Evolutionary conservation across 2,888 invertebrate species (phyloP), one percentile per base, ranked within the genome.

Genomic region (Formica aserva): DNA sequence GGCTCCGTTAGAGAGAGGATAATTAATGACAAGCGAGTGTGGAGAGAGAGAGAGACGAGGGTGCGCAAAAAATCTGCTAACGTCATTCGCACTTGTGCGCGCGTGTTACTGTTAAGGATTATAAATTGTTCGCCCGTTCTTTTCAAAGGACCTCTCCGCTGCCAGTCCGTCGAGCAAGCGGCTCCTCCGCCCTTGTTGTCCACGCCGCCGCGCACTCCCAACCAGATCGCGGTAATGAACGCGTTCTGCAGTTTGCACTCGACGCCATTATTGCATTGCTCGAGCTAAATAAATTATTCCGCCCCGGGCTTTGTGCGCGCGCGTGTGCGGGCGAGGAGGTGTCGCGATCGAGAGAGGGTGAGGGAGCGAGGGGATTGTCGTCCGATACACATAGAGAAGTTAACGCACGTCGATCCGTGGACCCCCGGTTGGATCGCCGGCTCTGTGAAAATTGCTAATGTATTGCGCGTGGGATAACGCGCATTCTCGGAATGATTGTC

Each of bases 221-320:
- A 85, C 86, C 87, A 85, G 90, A 91, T 80, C 78, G 88, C 88
- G 87, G 91, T 92, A 92, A 92, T 89, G 91, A 92, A 91, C 91
- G 90, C 87, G 90, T 89, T 87, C 88, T 89, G 87, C 86, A 87
- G 89, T 89, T 89, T 87, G 86, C 89, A 87, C 88, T 88, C 88
- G 86, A 88, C 82, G 81, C 89, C 90, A 92, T 93, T 92, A 93
- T 93, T 93, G 90, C 93, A 91, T 92, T 92, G 92, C 92, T 88
- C 88, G 84, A 74, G 88, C 89, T 92, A 92, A 93, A 93, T 92
- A 92, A 93, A 93, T 93, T 92, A 92, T 92, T 90, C 90, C 82
- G 86, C 86, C 72, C 81, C 71, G 85, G 85, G 57, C 88, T 84
- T 85, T 84, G 74, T 60, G 45, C 62, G 77, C 52, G 82, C 66